Base-by-base conservation (phyloP, 1,140 invertebrate genomes). In the Bombus breviceps region DNA sequence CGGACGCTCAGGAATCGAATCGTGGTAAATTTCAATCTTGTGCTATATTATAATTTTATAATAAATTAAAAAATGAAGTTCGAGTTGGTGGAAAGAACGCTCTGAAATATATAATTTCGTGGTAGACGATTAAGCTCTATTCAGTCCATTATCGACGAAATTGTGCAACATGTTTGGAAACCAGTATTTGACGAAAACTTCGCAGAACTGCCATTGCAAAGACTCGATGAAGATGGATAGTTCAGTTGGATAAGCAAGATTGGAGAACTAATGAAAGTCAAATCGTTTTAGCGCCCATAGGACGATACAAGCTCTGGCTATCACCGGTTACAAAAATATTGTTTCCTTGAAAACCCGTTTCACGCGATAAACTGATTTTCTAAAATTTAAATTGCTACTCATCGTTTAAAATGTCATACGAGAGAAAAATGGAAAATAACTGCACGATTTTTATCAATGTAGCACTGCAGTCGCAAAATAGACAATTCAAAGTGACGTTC, bases 11-110 rank as follows among this genome's bases (percentile, higher is more conserved):
- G 59, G 0, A 12, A 71, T 73, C 39, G 3, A 6, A 39, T 71
- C 25, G 3, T 15, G 6, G 8, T 72, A 72, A 72, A 41, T 41
- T 39, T 15, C 25, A n/a, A 39, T 41, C 15, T 72, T 41, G 2
- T 13, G 2, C 34, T 39, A 15, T 13, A 6, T 1, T 2, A 4
- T 22, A 25, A 37, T 37, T 25, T 37, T 68, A 12, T 1, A 8
- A 4, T 4, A 4, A 68, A 25, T 22, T 10, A 3, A 34, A 68
- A 3, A 9, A 25, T 0, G 0, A n/a, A n/a, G 12, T 12, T 62
- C 59, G 2, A 28, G 57, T 32, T 34, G n/a, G 12, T 66, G n/a
- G 4, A 34, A 15, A 22, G 6, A 32, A 5, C 1, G 15, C 5
- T 34, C 3, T 18, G 6, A 18, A 22, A 22, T 53, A 47, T 18